These are phyloP conservation scores for Numenius arquata DNA, from an alignment of 2,113 vertebrate species.

Conservation along the genomic window DNA sequence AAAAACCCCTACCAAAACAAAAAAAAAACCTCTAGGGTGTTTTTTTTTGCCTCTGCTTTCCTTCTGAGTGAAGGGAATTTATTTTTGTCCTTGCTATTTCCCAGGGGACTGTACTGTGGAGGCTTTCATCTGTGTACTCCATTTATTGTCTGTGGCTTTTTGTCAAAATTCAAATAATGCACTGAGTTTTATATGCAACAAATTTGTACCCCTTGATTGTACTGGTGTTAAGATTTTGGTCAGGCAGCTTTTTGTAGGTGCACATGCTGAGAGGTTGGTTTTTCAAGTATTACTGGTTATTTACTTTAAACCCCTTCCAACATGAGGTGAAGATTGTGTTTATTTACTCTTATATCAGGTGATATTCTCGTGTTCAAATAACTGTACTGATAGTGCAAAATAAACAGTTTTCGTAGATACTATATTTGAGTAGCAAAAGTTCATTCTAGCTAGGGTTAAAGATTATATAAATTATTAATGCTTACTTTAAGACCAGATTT, in stretches of 20 bases:
- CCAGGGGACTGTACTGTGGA: not conserved
- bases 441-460: not conserved
- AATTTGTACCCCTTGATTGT: not conserved
- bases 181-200: not conserved
- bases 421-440: not conserved
- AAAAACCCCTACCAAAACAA: not conserved
- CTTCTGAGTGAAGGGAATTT: constrained; percentile 18
- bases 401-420: not conserved
- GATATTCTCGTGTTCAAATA: not conserved
- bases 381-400: not conserved
- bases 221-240: not conserved
- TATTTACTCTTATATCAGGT: not conserved
- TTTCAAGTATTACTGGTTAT: not conserved
- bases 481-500: not conserved
- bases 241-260: not conserved
- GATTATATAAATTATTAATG: not conserved
- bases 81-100: constrained; percentile 23
- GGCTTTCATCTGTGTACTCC: not conserved
- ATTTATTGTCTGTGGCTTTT: not conserved
- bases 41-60: not conserved
- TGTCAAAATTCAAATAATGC: not conserved
- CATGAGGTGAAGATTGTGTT: not conserved
- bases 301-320: not conserved
- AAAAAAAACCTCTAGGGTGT: not conserved
- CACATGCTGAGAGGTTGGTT: not conserved